phyloP scores from a whole-genome alignment of 1,140 invertebrate species.

The Periplaneta americana region DNA sequence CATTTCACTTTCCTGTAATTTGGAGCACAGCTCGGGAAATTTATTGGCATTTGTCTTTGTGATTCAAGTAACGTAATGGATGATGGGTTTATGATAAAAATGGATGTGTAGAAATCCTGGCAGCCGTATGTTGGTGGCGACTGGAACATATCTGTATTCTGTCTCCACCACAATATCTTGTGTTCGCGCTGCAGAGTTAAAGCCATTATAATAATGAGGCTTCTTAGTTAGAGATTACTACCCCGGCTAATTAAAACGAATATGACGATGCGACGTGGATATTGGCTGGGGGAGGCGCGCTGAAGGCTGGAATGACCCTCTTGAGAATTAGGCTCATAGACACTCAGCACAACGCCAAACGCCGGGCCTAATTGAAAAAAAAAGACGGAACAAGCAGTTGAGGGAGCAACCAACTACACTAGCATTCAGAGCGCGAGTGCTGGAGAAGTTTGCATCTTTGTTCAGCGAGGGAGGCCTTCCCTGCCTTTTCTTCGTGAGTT shows the following conservation, averaged over 20 bases:
- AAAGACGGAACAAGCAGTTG: neutral
- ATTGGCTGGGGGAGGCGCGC: neutral
- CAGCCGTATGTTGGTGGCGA: too few relatives aligned
- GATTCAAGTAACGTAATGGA: too few relatives aligned
- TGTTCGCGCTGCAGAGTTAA: neutral
- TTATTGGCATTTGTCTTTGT: too few relatives aligned
- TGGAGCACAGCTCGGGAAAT: too few relatives aligned
- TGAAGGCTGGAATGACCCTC: neutral
- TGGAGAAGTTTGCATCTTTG: too few relatives aligned
- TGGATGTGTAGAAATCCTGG: too few relatives aligned
- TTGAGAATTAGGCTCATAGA: neutral
- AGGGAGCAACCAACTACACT: neutral
- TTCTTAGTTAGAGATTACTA: neutral
- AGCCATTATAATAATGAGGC: neutral
- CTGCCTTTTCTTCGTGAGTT: too few relatives aligned
- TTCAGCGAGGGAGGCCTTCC: too few relatives aligned
- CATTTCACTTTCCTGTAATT: too few relatives aligned
- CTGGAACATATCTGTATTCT: neutral
- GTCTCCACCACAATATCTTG: neutral
- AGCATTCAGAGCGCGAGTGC: neutral
- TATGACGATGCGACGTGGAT: neutral
- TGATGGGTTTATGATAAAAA: too few relatives aligned
- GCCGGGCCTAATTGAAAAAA: neutral
- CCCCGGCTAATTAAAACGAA: neutral
- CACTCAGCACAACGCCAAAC: neutral